Evolutionary conservation across 1,140 invertebrate species (phyloP).

Genomic region (Mycetomoellerius zeteki): DNA sequence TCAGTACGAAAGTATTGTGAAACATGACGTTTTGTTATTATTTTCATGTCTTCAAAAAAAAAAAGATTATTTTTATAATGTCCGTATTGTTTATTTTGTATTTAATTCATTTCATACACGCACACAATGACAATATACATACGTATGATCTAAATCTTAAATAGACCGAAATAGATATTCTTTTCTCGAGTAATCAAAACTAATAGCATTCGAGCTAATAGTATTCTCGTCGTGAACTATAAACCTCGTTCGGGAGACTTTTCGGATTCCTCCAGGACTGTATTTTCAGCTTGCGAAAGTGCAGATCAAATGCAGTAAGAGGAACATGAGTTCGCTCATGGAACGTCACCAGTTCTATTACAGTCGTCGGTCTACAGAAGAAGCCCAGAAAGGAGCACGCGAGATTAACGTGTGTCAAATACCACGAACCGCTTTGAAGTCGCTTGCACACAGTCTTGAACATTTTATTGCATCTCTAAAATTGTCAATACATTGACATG

Average conservation of each 20-base stretch:
- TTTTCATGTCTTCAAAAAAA: background rate
- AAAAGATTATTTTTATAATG: slow-evolving; percentile 15
- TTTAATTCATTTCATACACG: background rate
- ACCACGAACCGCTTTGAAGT: background rate
- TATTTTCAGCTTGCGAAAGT: slow-evolving; percentile 35
- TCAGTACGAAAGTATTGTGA: background rate
- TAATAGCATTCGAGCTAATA: background rate
- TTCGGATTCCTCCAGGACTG: background rate
- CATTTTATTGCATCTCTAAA: background rate
- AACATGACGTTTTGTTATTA: background rate
- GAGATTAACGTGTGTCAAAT: slow-evolving; percentile 35
- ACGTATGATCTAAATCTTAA: slow-evolving; percentile 10
- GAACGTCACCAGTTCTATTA: slow-evolving; percentile 47
- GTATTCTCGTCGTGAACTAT: slow-evolving; percentile 9
- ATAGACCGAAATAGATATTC: background rate
- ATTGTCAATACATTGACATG: background rate
- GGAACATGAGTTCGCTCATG: background rate
- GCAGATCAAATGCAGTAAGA: slow-evolving; percentile 32
- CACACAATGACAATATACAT: background rate
- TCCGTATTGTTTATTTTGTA: background rate
- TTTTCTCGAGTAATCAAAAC: background rate
- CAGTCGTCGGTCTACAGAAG: slow-evolving; percentile 26
- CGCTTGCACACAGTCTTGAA: background rate
- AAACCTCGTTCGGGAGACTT: background rate
- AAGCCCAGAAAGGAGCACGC: slow-evolving; percentile 13